Conservation (phyloP, 2,797 vertebrate genomes). For the Eulemur albifrons region DNA sequence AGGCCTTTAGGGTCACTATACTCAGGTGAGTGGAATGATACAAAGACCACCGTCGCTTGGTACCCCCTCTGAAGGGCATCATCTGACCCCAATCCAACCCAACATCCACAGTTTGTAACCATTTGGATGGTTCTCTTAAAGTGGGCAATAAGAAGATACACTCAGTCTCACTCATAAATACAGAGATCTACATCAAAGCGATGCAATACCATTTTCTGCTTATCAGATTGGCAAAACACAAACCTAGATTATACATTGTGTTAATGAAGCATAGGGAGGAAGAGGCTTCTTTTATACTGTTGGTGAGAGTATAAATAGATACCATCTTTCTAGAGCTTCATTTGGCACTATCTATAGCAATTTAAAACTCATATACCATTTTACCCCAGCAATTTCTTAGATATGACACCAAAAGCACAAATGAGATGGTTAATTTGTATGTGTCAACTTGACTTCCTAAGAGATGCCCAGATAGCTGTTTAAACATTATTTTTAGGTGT, state of each 20-base stretch:
- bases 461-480: background rate
- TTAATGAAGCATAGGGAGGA: background rate
- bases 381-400: background rate
- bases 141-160: background rate
- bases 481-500: background rate
- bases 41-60: background rate
- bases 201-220: background rate
- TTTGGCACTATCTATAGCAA: background rate
- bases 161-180: background rate
- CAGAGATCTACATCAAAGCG: background rate
- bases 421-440: background rate
- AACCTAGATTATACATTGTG: background rate
- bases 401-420: background rate
- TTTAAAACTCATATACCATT: constrained; percentile 1
- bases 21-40: background rate
- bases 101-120: background rate
- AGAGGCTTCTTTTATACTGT: background rate
- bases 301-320: background rate
- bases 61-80: background rate
- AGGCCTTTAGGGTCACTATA: background rate
- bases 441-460: background rate
- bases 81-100: background rate
- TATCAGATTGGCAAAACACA: background rate
- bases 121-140: background rate
- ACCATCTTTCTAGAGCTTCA: background rate